A percentile compares a stretch with the other conserved stretches of the same genome.
Conservation (phyloP, 1,140 invertebrate genomes). For the Ruditapes philippinarum region DNA sequence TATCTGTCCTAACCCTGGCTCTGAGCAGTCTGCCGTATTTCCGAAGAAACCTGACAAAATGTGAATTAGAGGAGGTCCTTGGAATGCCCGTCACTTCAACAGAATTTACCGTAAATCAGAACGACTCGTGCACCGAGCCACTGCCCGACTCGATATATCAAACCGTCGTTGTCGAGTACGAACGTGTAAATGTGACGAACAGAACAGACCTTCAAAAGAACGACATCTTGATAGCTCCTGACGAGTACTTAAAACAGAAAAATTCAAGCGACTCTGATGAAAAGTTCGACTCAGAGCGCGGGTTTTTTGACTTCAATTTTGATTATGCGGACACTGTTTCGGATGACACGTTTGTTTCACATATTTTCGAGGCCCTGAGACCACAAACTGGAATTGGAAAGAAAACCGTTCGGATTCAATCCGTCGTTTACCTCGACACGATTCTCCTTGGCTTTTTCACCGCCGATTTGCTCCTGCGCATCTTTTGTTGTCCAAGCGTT, state of each 20-base stretch:
- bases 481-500: conserved; percentile 84
- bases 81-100: neutral
- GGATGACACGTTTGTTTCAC: neutral
- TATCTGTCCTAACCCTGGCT: conserved; percentile 62
- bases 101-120: neutral
- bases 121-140: neutral
- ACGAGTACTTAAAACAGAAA: neutral
- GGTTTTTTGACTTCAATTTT: conserved; percentile 1
- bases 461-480: conserved; percentile 80
- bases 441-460: conserved; percentile 86
- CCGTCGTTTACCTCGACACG: conserved; percentile 73
- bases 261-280: neutral
- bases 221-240: conserved; percentile 5
- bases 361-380: conserved; percentile 1
- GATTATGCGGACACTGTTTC: neutral
- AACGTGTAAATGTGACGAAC: conserved; percentile 26
- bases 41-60: conserved; percentile 55
- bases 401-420: conserved; percentile 53
- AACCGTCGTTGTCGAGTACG: neutral
- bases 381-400: conserved; percentile 27
- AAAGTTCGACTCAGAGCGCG: no score
- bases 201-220: neutral
- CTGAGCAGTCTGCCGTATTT: conserved; percentile 60
- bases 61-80: conserved; percentile 62
- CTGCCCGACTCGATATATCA: conserved; percentile 5